Evolutionary conservation across 2,113 vertebrate species (phyloP), one percentile per base, ranked within the genome.

Genomic region (Tachysurus fulvidraco): DNA sequence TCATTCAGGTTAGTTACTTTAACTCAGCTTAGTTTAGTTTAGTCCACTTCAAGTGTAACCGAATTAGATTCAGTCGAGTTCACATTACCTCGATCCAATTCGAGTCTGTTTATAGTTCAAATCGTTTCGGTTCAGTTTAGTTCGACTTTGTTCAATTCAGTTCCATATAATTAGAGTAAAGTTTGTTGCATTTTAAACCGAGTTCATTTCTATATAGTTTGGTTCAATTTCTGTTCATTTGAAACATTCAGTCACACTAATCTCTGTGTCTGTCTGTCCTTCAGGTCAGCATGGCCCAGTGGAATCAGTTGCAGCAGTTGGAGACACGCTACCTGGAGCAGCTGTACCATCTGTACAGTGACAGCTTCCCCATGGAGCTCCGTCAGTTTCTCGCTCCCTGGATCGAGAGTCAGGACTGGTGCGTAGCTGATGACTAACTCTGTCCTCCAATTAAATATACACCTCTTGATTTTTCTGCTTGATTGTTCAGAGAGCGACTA

Each of bases 401-500:
- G 98, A 99, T 99, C 0, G 98, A 99, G 91, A 99, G 97, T 92
- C 98, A 99, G 91, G 98, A 99, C 88, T 99, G 98, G 98, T 99
- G 86, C 93, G 95, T 85, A 76, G 81, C 59, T 44, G 5, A 36
- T 57, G 4, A 36, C 16, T 36, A 50, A 76, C 50, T 16, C 14
- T 1, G 19, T 25, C 28, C 3, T 44, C 36, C 77, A 11, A 30
- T 57, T 57, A 21, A 57, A 12, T 36, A 59, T 23, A 79, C 54
- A 12, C 14, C 28, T 3, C 19, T 36, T 57, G 9, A 8, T 30
- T 50, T 17, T 23, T 10, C 46, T 36, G 30, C 36, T 19, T 69
- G 12, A 74, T 52, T 30, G 77, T 21, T 57, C 28, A 76, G 50
- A 50, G 11, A 13, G 44, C 13, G 41, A 46, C 23, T 4, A 6